A percentile compares a stretch with the other conserved stretches of the same genome.
phyloP scores from a whole-genome alignment of 2,113 vertebrate genomes.

The Plecotus auritus region DNA sequence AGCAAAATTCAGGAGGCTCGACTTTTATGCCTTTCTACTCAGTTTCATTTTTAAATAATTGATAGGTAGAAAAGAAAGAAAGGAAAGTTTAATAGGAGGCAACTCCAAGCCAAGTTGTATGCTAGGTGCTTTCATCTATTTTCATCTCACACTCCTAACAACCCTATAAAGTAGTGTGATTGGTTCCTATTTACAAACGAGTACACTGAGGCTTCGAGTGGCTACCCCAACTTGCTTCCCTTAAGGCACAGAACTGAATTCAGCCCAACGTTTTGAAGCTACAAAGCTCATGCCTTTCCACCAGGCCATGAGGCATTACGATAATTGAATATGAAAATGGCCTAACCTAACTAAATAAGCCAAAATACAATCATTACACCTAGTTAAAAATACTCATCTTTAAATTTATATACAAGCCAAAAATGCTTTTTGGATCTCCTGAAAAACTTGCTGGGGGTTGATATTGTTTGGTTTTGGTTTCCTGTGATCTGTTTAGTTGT shows the following conservation, averaged over 20 bases:
- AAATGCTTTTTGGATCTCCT: constrained; percentile 63
- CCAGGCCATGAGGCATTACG: not conserved
- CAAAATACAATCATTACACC: constrained; percentile 55
- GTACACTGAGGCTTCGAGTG: not conserved
- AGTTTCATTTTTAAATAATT: constrained; percentile 62
- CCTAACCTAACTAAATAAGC: constrained; percentile 73
- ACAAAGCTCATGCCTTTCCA: not conserved
- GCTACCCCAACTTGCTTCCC: not conserved
- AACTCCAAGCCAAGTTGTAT: not conserved
- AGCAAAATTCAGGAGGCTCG: constrained; percentile 54
- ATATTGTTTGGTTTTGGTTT: constrained; percentile 67
- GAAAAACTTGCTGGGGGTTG: constrained; percentile 67
- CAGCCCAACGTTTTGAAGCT: not conserved
- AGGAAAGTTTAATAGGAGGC: not conserved
- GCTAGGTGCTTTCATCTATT: not conserved
- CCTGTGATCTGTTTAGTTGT: not conserved
- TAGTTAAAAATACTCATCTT: constrained; percentile 60
- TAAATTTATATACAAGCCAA: constrained; percentile 66
- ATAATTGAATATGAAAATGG: constrained; percentile 37
- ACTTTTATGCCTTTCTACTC: constrained; percentile 47
- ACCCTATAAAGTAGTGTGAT: not conserved
- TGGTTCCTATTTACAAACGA: not conserved
- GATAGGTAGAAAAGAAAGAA: constrained; percentile 44
- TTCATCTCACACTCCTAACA: not conserved
- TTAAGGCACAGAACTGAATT: not conserved